A percentile compares a stretch with the other conserved stretches of the same genome.
These are phyloP conservation scores for Pungitius pungitius DNA, from an alignment of 2,113 vertebrate species.

Conservation along the genomic window DNA sequence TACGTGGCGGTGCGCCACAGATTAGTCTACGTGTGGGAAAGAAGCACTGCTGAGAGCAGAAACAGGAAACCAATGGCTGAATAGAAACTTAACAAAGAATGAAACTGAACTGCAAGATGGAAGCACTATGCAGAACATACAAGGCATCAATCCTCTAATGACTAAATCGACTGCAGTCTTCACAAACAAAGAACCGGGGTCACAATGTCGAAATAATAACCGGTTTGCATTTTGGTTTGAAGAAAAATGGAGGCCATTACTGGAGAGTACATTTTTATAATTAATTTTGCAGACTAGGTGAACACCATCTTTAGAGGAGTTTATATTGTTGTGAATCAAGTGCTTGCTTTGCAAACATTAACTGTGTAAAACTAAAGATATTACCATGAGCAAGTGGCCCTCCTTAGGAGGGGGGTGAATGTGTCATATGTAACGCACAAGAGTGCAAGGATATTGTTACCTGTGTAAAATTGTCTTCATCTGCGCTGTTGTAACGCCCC, in stretches of 20 bases:
- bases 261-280: too few relatives aligned
- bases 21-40: too few relatives aligned
- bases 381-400: too few relatives aligned
- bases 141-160: not conserved
- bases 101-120: too few relatives aligned
- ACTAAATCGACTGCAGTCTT: too few relatives aligned
- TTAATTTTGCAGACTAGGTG: too few relatives aligned
- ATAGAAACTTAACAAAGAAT: too few relatives aligned
- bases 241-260: too few relatives aligned
- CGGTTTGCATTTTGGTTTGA: not conserved
- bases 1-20: too few relatives aligned
- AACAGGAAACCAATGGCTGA: not conserved
- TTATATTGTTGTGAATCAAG: too few relatives aligned
- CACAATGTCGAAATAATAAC: not conserved
- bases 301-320: not conserved
- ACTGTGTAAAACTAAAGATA: too few relatives aligned
- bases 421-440: not conserved
- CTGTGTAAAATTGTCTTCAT: constrained; percentile 92
- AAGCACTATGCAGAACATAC: not conserved
- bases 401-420: not conserved
- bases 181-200: not conserved
- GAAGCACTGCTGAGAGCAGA: not conserved
- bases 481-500: constrained; percentile 85
- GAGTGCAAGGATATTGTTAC: constrained; percentile 65
- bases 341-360: too few relatives aligned